Conservation (phyloP, 2,888 invertebrate species). For the Dinocampus coccinellae region DNA sequence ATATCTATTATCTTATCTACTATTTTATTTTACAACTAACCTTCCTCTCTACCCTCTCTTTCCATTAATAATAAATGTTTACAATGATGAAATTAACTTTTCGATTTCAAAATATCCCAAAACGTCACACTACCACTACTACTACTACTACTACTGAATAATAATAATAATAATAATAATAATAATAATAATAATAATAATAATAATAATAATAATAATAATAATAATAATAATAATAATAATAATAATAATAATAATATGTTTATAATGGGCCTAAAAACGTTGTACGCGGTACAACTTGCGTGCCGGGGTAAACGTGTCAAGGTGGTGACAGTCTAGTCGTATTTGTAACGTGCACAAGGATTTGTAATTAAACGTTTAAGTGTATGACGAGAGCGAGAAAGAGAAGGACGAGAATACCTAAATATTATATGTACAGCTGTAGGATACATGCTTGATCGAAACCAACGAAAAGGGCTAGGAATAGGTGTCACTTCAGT, state of each 20-base stretch:
- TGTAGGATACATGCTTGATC: no score
- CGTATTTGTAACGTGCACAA: slow-evolving; percentile 33
- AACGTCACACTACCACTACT: no score
- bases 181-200: no score
- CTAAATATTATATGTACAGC: no score
- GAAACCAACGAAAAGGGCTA: slow-evolving; percentile 17
- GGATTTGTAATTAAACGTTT: slow-evolving; percentile 21
- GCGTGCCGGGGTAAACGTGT: slow-evolving; percentile 55
- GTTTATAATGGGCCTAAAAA: slow-evolving; percentile 18
- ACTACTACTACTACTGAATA: no score
- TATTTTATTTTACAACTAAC: neutral
- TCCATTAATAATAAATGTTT: no score
- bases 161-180: no score
- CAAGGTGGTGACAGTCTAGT: slow-evolving; percentile 54
- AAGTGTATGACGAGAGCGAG: neutral
- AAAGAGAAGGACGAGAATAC: neutral
- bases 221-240: neutral
- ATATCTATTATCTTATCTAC: no score
- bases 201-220: neutral
- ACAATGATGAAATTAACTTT: no score
- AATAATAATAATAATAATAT: neutral
- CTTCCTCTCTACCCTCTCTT: neutral
- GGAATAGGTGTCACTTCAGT: neutral
- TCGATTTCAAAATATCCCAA: no score
- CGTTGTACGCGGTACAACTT: slow-evolving; percentile 28